Evolutionary conservation across 2,888 invertebrate genomes (phyloP), one percentile per base, ranked within the genome.

Genomic region (Amiota communis): DNA sequence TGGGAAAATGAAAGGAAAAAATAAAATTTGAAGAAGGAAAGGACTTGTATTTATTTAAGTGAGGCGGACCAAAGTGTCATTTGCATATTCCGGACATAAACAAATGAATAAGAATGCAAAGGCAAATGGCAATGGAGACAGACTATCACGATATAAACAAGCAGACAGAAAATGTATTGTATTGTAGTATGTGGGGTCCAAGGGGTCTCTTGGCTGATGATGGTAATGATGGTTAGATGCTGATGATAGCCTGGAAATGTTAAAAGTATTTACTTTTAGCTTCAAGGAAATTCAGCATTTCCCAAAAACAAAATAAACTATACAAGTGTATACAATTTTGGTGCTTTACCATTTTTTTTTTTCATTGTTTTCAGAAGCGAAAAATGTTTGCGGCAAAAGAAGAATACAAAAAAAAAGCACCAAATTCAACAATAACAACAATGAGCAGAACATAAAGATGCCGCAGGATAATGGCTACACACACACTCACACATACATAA

Each of bases 201-300:
- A 36, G 2, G 36, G 36, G 36, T 36, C 36, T 36, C 4, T 36
- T 36, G 36, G 36, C 36, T 36, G 36, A 36, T 36, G 36, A 36
- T 36, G 36, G 36, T 36, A 36, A 36, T 36, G 36, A 36, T 36
- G 36, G 3, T 36, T 36, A 36, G 36, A 36, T 6, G 3, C 36
- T 36, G 36, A 36, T 36, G 36, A 36, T 36, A 6, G 36, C 36
- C 36, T 36, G 36, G 36, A 36, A 36, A 86, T 83, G 82, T 85
- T 86, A 83, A 83, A 85, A 83, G 83, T 83, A 83, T 83, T 83
- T 83, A 86, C 83, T 86, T 86, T 86, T 85, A 85, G 85, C 83
- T 83, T 77, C 82, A 76, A 79, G 78, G 80, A 83, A 83, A 86
- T 83, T 83, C 85, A 85, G 81, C 86, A 86, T 83, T 83, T 86